Evolutionary conservation across 2,888 invertebrate species (phyloP).

Genomic region (Melieria picta): DNA sequence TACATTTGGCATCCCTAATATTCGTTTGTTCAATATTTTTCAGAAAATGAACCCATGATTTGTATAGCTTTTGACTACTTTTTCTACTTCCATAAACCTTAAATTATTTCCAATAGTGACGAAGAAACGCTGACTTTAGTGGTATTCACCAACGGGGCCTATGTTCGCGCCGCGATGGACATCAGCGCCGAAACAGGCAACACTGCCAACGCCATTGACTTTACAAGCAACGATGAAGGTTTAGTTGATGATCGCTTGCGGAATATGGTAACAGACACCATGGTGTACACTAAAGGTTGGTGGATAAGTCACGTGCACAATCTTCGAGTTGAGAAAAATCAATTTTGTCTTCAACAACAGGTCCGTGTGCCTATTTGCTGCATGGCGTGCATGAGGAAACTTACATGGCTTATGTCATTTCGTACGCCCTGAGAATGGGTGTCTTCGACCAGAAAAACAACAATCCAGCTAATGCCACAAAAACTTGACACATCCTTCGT

Average conservation of each 20-base stretch:
- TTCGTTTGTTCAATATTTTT: too few species aligned
- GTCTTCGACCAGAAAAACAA: slow-evolving; percentile 34
- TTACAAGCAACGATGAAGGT: slow-evolving; percentile 13
- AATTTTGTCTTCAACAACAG: slow-evolving; percentile 64
- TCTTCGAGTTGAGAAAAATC: slow-evolving; percentile 7
- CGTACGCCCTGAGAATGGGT: slow-evolving; percentile 82
- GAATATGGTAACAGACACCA: slow-evolving; percentile 46
- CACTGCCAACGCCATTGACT: slow-evolving; percentile 31
- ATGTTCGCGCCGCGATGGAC: slow-evolving; percentile 41
- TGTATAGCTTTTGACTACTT: neutral
- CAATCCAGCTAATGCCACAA: slow-evolving; percentile 6
- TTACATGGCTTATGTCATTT: slow-evolving; percentile 84
- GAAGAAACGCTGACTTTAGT: slow-evolving; percentile 47
- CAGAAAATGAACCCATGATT: too few species aligned
- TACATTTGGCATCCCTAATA: too few species aligned
- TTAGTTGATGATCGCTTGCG: slow-evolving; percentile 35
- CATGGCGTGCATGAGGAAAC: slow-evolving; percentile 88
- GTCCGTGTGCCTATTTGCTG: slow-evolving; percentile 87
- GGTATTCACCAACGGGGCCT: slow-evolving; percentile 45
- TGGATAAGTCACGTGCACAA: neutral
- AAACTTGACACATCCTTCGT: neutral
- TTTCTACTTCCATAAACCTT: slow-evolving; percentile 8
- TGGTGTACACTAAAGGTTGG: slow-evolving; percentile 50
- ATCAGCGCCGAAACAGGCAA: slow-evolving; percentile 45
- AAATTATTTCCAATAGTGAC: neutral